Evolutionary conservation across 35 echinoderm and acorn worm genomes (phyloP).

Genomic region (Eucidaris tribuloides): DNA sequence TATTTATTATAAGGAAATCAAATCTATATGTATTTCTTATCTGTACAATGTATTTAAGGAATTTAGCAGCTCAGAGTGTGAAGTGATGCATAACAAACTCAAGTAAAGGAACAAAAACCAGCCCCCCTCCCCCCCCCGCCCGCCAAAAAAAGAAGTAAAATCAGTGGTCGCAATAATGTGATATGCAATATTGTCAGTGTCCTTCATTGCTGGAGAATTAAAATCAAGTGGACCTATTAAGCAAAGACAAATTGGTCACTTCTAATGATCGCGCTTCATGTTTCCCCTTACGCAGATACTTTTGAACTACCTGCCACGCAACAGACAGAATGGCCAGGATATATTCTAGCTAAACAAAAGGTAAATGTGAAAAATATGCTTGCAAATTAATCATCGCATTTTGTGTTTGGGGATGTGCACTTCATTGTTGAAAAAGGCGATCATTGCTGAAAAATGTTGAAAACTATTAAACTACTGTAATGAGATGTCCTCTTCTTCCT

Average conservation of each 20-base stretch:
- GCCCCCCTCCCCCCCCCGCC: too few species aligned
- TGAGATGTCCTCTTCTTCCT: not conserved
- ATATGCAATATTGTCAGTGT: not conserved
- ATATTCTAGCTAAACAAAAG: constrained; percentile 60
- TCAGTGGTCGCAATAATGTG: not conserved
- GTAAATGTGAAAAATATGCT: constrained; percentile 33
- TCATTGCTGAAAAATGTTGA: not conserved
- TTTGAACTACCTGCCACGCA: constrained; percentile 69
- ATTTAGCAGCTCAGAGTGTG: not conserved
- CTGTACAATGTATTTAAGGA: not conserved
- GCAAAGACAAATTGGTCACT: not conserved
- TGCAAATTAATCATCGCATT: not conserved
- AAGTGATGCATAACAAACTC: not conserved
- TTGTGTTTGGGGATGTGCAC: not conserved
- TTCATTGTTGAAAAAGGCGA: not conserved
- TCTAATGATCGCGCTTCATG: not conserved
- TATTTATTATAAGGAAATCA: not conserved
- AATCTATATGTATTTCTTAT: not conserved
- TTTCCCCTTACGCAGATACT: constrained; percentile 55
- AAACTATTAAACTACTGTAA: not conserved
- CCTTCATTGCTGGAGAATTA: not conserved
- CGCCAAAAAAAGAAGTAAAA: not conserved
- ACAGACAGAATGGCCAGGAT: constrained; percentile 59
- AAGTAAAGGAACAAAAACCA: not conserved
- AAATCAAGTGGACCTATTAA: not conserved